Percentiles rank a stretch among this genome's conserved stretches.
Conservation (phyloP, 2,888 invertebrate genomes). For the Baccha elongata region DNA sequence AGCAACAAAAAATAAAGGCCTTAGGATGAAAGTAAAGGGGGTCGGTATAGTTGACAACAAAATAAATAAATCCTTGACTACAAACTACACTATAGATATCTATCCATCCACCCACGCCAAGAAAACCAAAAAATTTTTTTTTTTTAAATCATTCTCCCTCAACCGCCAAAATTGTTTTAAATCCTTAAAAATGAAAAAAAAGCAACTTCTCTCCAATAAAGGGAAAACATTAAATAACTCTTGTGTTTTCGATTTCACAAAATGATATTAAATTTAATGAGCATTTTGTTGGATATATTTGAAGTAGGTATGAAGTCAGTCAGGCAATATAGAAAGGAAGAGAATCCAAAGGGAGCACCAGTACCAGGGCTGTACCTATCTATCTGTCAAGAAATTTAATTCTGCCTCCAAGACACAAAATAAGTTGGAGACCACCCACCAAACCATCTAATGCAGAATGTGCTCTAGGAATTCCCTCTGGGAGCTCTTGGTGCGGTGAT, state of each 20-base stretch:
- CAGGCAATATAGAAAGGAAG: neutral
- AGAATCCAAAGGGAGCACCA: neutral
- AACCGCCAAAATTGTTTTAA: slow-evolving; percentile 36
- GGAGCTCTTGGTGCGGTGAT: slow-evolving; percentile 6
- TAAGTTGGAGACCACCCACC: slow-evolving; percentile 60
- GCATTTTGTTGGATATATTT: slow-evolving; percentile 21
- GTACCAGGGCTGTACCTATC: neutral
- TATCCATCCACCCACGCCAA: slow-evolving; percentile 41
- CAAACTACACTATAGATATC: slow-evolving; percentile 60
- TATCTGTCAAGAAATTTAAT: slow-evolving; percentile 72
- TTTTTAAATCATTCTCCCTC: slow-evolving; percentile 6
- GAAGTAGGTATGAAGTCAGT: slow-evolving; percentile 9
- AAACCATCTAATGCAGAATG: slow-evolving; percentile 22
- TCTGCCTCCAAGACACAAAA: slow-evolving; percentile 70
- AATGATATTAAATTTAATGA: slow-evolving; percentile 73
- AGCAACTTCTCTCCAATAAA: slow-evolving; percentile 14
- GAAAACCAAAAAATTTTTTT: slow-evolving; percentile 33
- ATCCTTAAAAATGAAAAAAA: neutral
- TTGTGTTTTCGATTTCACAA: slow-evolving; percentile 72
- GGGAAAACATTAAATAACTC: slow-evolving; percentile 68
- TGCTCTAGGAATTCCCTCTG: slow-evolving; percentile 64
- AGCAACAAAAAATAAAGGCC: slow-evolving; percentile 28
- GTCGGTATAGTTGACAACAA: slow-evolving; percentile 13
- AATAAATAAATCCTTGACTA: slow-evolving; percentile 70
- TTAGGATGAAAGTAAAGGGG: slow-evolving; percentile 19